These are phyloP conservation scores for Zygaena filipendulae DNA, from an alignment of 2,888 invertebrate species.

Conservation along the genomic window DNA sequence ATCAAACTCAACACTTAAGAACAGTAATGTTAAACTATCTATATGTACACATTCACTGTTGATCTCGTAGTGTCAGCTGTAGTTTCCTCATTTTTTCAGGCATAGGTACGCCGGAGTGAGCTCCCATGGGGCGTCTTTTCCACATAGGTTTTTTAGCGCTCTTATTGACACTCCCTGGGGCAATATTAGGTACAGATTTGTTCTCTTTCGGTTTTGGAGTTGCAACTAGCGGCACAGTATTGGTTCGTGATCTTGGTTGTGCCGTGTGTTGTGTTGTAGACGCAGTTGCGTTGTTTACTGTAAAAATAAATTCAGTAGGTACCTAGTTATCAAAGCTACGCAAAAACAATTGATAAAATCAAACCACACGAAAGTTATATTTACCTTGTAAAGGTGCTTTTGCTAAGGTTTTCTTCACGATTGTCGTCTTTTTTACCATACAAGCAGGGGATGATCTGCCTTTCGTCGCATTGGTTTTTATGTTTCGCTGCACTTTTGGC, in stretches of 20 bases:
- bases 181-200: slow-evolving; percentile 20
- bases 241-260: slow-evolving; percentile 26
- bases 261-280: too few relatives aligned
- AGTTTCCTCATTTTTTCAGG: slow-evolving; percentile 50
- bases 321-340: too few relatives aligned
- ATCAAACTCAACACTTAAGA: too few relatives aligned
- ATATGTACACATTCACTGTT: too few relatives aligned
- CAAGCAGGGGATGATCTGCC: slow-evolving; percentile 30
- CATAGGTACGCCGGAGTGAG: slow-evolving; percentile 54
- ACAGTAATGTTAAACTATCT: too few relatives aligned
- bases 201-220: slow-evolving; percentile 43
- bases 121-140: slow-evolving; percentile 43
- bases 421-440: slow-evolving; percentile 30
- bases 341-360: too few relatives aligned
- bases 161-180: slow-evolving; percentile 32
- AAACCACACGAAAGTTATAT: too few relatives aligned
- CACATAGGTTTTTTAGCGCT: slow-evolving; percentile 37
- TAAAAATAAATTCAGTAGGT: too few relatives aligned
- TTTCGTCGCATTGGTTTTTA: slow-evolving; percentile 27
- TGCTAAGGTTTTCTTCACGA: slow-evolving; percentile 26
- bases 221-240: slow-evolving; percentile 28
- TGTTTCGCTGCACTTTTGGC: slow-evolving; percentile 32
- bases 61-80: slow-evolving; percentile 29
- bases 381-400: slow-evolving; percentile 32
- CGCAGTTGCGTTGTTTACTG: slow-evolving; percentile 32